phyloP scores from a whole-genome alignment of 2,888 invertebrate genomes.

The Cephonodes hylas region DNA sequence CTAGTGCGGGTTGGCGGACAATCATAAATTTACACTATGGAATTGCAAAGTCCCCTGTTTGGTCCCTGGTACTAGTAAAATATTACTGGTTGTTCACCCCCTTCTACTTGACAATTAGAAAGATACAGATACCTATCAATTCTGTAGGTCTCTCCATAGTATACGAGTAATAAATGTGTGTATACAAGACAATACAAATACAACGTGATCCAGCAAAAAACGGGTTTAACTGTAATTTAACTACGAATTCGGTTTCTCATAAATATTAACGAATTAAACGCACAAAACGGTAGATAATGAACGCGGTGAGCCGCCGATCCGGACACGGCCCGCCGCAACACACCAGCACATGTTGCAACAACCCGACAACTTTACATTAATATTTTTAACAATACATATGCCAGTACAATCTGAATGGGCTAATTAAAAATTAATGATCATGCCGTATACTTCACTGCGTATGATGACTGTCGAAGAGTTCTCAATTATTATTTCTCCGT shows the following conservation, averaged over 20 bases:
- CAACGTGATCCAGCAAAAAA: background rate
- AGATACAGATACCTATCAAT: no score
- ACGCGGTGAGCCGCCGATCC: background rate
- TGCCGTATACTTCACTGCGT: background rate
- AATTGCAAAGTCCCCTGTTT: no score
- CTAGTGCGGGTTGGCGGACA: no score
- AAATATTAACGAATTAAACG: conserved; percentile 6
- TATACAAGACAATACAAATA: no score
- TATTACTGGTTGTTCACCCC: no score
- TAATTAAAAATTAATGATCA: background rate
- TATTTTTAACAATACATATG: background rate
- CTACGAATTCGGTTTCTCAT: background rate
- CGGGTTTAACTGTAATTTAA: background rate
- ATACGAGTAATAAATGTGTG: no score
- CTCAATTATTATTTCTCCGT: no score
- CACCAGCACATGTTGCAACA: background rate
- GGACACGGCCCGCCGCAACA: background rate
- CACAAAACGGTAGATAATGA: conserved; percentile 6
- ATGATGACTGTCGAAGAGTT: no score
- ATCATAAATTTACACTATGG: no score
- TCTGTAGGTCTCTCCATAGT: no score
- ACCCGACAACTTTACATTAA: background rate
- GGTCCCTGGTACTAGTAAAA: no score
- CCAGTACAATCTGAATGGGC: background rate
- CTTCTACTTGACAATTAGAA: no score